These are phyloP conservation scores for Drosophila peninsularis DNA, from an alignment of 2,888 invertebrate genomes.

Conservation along the genomic window DNA sequence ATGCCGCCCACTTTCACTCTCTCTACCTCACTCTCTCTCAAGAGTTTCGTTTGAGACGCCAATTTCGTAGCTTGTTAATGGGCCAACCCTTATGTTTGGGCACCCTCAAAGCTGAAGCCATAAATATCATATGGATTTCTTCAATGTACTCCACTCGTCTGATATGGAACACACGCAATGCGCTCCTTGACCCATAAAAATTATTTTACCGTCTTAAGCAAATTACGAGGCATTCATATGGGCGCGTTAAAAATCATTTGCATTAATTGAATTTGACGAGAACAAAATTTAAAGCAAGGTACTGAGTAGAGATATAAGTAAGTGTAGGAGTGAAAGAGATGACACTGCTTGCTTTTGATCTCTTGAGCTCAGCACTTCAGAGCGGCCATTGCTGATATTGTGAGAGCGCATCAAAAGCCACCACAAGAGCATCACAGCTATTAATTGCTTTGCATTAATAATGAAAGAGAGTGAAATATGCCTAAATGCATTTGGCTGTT, in stretches of 20 bases:
- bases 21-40: background rate
- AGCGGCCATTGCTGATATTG: background rate
- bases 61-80: conserved; percentile 5
- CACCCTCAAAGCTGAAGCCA: conserved; percentile 13
- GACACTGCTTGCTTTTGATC: background rate
- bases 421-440: too few relatives aligned
- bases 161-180: conserved; percentile 23
- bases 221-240: background rate
- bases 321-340: background rate
- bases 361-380: background rate
- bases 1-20: conserved; percentile 2
- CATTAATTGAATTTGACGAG: background rate
- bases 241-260: background rate
- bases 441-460: too few relatives aligned
- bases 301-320: too few relatives aligned
- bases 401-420: too few relatives aligned
- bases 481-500: background rate
- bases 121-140: conserved; percentile 22
- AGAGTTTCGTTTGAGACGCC: background rate
- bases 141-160: conserved; percentile 6
- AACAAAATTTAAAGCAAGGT: background rate
- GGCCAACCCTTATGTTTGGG: conserved; percentile 31
- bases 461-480: background rate
- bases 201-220: conserved; percentile 49
- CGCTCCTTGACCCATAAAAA: conserved; percentile 56